Base-by-base conservation (phyloP, 1,140 invertebrate species). In the Megalonaias nervosa region DNA sequence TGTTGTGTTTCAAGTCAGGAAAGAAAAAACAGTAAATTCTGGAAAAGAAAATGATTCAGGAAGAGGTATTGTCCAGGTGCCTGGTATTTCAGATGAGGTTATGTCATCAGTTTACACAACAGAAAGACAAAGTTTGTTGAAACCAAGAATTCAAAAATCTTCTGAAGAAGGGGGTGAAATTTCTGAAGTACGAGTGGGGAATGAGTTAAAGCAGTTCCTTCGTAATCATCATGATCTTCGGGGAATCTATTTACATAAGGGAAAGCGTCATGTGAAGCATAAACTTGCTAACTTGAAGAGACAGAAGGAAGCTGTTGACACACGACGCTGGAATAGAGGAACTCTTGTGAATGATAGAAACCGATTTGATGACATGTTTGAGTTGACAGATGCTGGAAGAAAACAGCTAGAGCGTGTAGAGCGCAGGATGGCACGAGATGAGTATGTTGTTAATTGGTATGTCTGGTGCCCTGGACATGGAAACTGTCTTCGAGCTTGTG, bases 381-480 rank as follows among this genome's bases (percentile, higher is more conserved):
- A 83, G 26, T 79, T 82, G n/a, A 88, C 87, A 17, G 80, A 82
- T n/a, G 81, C 77, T 66, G 87, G 87, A 0, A 71, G 38, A 59
- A 71, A 71, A 31, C 81, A 82, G 70, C 77, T 74, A 26, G 67
- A 81, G 21, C 38, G 76, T 31, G 79, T 88, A 61, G 78, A 82
- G 19, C 65, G 77, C 19, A 72, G 79, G 19, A 67, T 70, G 60
- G 62, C 64, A 15, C 67, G 83, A 67, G 86, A 88, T 71, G 85
- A 86, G 71, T 87, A 85, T 75, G 86, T 84, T 12, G 87, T 88
- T 15, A 88, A 85, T 69, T 88, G 87, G 87, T 88, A 88, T 72
- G 71, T 88, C 78, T 88, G 84, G 81, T 88, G 87, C 75, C 86
- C 87, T 16, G 87, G 87, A n/a, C 79, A 82, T 67, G 84, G 86